Evolutionary conservation across 2,888 invertebrate genomes (phyloP), one percentile per base, ranked within the genome.

Genomic region (Eilema sororculum): DNA sequence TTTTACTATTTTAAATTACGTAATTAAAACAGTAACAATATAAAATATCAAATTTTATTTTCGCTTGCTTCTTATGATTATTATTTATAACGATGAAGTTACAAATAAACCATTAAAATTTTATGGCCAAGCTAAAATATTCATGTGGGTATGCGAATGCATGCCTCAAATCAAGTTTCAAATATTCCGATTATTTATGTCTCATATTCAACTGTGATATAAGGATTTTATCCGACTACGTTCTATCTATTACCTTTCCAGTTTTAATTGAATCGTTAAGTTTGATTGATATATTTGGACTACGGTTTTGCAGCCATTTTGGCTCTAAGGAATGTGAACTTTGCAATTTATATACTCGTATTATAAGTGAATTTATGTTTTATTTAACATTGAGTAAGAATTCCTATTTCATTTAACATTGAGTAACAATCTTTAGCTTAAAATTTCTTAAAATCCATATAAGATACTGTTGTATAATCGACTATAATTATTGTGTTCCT

Each of bases 181-280:
- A 79, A 81, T 79, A 79, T 78, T 73, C 72, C 68, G 80, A 85
- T 88, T 87, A 91, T 92, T 92, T 88, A 91, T 91, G 86, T 81
- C 78, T 83, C 87, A 81, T 88, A 89, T 87, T 87, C 83, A 81
- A 84, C 78, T 46, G 75, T 79, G 90, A 91, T 91, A 90, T 87
- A 84, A 87, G 91, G 90, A 86, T 91, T 92, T 90, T 88, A 89
- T 89, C 88, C 85, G 83, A 74, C 66, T 71, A 62, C 74, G 80
- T 78, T 75, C 80, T 81, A 84, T 81, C 83, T 84, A 74, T 79
- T 81, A 85, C 85, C 82, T 88, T 84, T 85, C 77, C 74, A 65
- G 73, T 84, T 90, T 90, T 90, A 91, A 91, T 91, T 90, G 87
- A 89, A 90, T 86, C 83, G 85, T 86, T 89, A 86, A 86, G 79